Percentiles rank a stretch among this genome's conserved stretches.
These are phyloP conservation scores for Callyntrura guangdongensis DNA, from an alignment of 2,888 invertebrate genomes.

Conservation along the genomic window DNA sequence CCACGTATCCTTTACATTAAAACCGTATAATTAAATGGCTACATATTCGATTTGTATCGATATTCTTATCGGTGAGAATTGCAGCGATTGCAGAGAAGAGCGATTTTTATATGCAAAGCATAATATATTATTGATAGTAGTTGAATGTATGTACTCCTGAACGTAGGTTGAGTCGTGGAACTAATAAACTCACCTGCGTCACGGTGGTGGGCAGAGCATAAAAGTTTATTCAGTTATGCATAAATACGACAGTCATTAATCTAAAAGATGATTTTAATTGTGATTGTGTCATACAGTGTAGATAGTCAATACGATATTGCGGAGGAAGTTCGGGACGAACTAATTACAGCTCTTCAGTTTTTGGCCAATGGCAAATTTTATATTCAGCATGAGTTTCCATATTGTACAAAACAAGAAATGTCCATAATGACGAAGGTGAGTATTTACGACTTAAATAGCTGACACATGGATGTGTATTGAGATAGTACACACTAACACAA, in stretches of 20 bases:
- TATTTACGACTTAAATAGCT: background rate
- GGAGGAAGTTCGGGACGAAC: constrained; percentile 83
- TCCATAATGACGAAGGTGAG: constrained; percentile 82
- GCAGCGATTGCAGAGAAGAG: too few relatives aligned
- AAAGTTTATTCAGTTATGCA: background rate
- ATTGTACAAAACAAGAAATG: constrained; percentile 82
- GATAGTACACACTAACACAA: too few relatives aligned
- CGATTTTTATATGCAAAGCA: too few relatives aligned
- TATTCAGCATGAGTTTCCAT: constrained; percentile 82
- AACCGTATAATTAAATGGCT: too few relatives aligned
- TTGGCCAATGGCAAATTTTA: constrained; percentile 83
- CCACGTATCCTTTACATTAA: too few relatives aligned
- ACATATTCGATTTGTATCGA: too few relatives aligned
- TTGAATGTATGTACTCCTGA: too few relatives aligned
- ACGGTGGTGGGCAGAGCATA: background rate
- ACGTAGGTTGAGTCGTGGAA: too few relatives aligned
- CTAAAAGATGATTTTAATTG: constrained; percentile 15
- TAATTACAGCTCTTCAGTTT: constrained; percentile 83
- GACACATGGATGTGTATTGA: background rate
- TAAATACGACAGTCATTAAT: background rate
- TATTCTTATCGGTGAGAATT: too few relatives aligned
- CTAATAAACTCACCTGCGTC: background rate
- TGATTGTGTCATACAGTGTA: constrained; percentile 57
- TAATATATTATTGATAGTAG: too few relatives aligned
- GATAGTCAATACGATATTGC: constrained; percentile 80